Evolutionary conservation across 92 coral and sea anemone genomes (phyloP), one percentile per base, ranked within the genome.

Genomic region (Phenganax stokvisi): DNA sequence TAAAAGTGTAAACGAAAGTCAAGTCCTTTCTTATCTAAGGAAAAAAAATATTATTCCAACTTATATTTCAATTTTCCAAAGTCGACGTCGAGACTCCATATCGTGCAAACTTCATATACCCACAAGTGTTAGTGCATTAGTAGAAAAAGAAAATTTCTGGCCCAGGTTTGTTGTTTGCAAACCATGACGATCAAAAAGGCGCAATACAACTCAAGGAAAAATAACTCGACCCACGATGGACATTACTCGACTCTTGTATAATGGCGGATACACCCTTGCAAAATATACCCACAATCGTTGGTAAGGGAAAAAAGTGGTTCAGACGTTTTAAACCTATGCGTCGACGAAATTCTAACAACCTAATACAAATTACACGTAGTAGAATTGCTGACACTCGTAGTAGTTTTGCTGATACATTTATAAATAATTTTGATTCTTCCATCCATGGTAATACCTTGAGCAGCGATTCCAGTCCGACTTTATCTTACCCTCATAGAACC

Each of bases 141-240:
- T 75, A 66, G 44, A 75, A 57, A 37, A 57, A 54, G 80, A 75
- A 53, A 75, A 75, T 54, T 3, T 75, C 29, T 75, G 80, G 80
- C 80, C 66, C 1, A 57, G 16, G 65, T 75, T 75, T 75, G 77
- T 72, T 12, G 51, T 11, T 37, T 57, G 52, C 59, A 75, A 25
- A 56, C 80, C 80, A 75, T 55, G 80, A 47, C 66, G 64, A 17
- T 17, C 63, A 25, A 75, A 56, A 55, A 58, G 15, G 6, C 10
- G 56, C 31, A 51, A 9, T 54, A 55, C 64, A 7, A 20, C 59
- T 8, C n/a, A 11, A 10, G 13, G 77, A 72, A 3, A 53, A 72
- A 44, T 10, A 75, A 55, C 12, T 75, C 51, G 53, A 75, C 52
- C 80, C 53, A 55, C 4, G 58, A 54, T 37, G 66, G 64, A 37